phyloP scores from a whole-genome alignment of 2,113 vertebrate genomes.

The Corynorhinus townsendii region DNA sequence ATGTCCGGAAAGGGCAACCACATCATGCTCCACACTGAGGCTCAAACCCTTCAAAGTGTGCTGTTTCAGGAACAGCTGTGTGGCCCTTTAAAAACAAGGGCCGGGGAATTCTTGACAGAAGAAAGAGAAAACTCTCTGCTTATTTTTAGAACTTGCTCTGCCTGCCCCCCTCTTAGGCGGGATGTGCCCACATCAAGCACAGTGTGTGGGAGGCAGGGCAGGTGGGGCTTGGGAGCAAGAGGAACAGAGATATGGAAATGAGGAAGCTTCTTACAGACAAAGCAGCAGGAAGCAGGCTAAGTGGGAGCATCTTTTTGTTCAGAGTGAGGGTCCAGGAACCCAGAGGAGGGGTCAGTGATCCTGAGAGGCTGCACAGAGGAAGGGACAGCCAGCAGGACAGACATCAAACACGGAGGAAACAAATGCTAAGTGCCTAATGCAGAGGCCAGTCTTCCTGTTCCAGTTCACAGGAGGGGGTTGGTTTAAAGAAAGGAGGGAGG shows the following conservation, averaged over 20 bases:
- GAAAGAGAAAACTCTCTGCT: background rate
- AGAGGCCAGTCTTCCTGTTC: background rate
- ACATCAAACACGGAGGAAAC: background rate
- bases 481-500: background rate
- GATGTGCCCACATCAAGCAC: background rate
- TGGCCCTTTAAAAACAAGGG: background rate
- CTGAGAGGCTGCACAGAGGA: background rate
- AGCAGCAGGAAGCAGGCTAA: background rate
- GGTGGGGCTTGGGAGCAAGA: background rate
- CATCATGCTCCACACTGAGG: background rate
- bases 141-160: background rate
- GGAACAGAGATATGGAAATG: background rate
- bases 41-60: background rate
- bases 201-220: background rate
- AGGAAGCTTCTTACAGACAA: background rate
- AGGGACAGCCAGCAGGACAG: background rate
- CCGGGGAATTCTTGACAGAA: background rate
- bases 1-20: background rate
- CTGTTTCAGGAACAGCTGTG: background rate
- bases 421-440: background rate
- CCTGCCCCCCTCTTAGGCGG: background rate
- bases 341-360: background rate
- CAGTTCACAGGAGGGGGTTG: background rate
- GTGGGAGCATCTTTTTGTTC: background rate
- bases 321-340: background rate